Evolutionary conservation across 2,797 vertebrate genomes (phyloP).

Genomic region (Lacerta agilis): DNA sequence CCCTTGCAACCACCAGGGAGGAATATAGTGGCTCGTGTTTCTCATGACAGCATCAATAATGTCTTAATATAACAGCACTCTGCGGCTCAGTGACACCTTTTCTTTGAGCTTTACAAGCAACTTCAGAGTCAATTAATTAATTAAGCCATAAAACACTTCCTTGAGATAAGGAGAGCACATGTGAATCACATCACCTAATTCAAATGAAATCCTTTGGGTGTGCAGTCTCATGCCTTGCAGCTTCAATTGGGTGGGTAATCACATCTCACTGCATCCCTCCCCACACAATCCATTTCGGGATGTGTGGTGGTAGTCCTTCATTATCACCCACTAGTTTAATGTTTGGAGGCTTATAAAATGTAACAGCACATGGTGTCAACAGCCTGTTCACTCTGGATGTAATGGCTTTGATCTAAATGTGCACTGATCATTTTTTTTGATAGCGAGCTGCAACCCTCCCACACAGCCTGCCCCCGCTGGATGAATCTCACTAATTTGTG

Average conservation of each 20-base stretch:
- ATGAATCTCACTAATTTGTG: background rate
- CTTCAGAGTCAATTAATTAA: conserved; percentile 25
- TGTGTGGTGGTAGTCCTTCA: background rate
- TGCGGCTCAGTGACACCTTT: background rate
- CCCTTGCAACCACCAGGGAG: fast-evolving
- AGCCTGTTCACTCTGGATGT: background rate
- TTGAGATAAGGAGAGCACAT: background rate
- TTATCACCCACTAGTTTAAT: background rate
- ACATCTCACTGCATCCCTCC: background rate
- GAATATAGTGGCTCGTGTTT: background rate
- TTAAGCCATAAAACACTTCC: conserved; percentile 19
- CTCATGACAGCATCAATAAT: background rate
- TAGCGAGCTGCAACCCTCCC: background rate
- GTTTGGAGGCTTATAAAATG: background rate
- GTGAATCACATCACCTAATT: background rate
- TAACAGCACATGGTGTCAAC: background rate
- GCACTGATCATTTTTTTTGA: background rate
- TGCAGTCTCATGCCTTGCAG: background rate
- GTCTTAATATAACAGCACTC: background rate
- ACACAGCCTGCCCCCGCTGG: background rate
- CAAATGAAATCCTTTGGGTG: background rate
- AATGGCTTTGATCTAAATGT: background rate
- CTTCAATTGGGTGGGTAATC: background rate
- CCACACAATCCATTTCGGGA: background rate
- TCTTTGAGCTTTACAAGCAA: conserved; percentile 15